These are phyloP conservation scores for Conus betulinus DNA, from an alignment of 1,140 invertebrate species.

Conservation along the genomic window DNA sequence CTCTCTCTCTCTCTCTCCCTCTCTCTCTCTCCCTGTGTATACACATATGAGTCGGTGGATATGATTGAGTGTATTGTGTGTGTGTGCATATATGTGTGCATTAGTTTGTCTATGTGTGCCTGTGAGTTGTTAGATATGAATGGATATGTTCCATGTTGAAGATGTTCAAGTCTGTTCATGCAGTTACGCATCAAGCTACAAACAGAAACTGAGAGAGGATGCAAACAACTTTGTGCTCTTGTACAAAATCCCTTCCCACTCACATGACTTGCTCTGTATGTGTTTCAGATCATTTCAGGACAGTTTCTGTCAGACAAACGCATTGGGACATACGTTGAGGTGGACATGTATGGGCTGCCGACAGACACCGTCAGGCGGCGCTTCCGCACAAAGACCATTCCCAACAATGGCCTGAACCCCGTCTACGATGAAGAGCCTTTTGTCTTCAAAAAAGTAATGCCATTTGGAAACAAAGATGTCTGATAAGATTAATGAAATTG, in stretches of 20 bases:
- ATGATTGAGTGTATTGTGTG: background rate
- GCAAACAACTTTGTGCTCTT: too few species aligned
- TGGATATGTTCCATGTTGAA: too few species aligned
- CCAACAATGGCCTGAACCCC: conserved; percentile 72
- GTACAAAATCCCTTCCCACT: too few species aligned
- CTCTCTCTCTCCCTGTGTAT: too few species aligned
- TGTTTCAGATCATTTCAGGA: conserved; percentile 72
- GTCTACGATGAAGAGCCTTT: conserved; percentile 74
- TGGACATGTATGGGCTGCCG: conserved; percentile 75
- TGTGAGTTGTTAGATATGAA: background rate
- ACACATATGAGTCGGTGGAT: too few species aligned
- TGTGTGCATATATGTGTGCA: too few species aligned
- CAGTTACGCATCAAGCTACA: too few species aligned
- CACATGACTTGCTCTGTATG: background rate
- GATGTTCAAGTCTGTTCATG: too few species aligned
- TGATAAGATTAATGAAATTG: too few species aligned
- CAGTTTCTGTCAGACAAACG: conserved; percentile 73
- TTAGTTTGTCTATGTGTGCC: background rate
- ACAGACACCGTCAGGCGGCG: conserved; percentile 74
- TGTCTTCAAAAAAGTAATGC: conserved; percentile 73
- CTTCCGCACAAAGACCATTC: conserved; percentile 70
- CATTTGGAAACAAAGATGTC: too few species aligned
- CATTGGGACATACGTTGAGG: conserved; percentile 73
- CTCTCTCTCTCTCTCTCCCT: too few species aligned
- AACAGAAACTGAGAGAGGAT: too few species aligned